These are phyloP conservation scores for Characodon lateralis DNA, from an alignment of 2,797 vertebrate genomes.

Conservation along the genomic window DNA sequence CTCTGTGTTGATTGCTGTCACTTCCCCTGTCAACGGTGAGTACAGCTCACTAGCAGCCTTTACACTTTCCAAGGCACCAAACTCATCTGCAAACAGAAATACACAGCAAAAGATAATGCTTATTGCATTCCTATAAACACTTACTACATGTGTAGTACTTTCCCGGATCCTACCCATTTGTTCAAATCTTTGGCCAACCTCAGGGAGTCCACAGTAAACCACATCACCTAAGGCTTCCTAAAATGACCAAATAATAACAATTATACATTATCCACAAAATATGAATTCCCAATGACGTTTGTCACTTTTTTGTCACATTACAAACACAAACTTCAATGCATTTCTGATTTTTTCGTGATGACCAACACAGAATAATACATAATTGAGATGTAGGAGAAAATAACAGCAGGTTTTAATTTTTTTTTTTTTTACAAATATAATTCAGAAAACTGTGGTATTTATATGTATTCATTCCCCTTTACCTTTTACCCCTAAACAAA, in stretches of 20 bases:
- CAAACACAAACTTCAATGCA: not conserved
- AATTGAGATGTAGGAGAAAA: not conserved
- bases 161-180: slow-evolving; percentile 84
- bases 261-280: not conserved
- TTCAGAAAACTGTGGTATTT: no score
- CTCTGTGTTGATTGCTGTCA: slow-evolving; percentile 89
- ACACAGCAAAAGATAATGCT: slow-evolving; percentile 4
- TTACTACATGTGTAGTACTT: not conserved
- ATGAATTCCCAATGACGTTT: no score
- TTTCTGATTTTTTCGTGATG: not conserved
- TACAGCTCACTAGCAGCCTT: slow-evolving; percentile 98
- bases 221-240: slow-evolving; percentile 97
- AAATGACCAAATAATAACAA: slow-evolving; percentile 6
- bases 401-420: no score
- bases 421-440: not conserved
- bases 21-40: slow-evolving; percentile 92
- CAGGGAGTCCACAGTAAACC: slow-evolving; percentile 97
- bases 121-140: slow-evolving; percentile 1
- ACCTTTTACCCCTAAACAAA: not conserved
- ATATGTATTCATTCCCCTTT: no score
- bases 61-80: slow-evolving; percentile 96
- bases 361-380: not conserved
- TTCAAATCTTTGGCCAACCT: slow-evolving; percentile 91
- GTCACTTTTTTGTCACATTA: not conserved
- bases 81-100: slow-evolving; percentile 88